Percentiles rank a stretch among this genome's conserved stretches.
phyloP scores from a whole-genome alignment of 2,113 vertebrate genomes.

The Nothobranchius kuhntae region DNA sequence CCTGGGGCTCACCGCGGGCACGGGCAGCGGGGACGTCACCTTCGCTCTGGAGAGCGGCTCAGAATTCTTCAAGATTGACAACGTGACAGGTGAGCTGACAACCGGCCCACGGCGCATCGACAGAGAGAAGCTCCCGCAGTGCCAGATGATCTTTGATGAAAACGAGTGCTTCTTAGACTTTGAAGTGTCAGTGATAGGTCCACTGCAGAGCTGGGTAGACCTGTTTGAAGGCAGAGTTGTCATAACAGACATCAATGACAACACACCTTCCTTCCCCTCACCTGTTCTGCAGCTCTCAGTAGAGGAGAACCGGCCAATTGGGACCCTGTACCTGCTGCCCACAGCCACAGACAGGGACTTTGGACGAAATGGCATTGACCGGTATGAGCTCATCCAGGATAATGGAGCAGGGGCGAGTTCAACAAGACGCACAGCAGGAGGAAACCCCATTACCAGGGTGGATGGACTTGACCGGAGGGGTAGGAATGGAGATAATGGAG shows the following conservation, averaged over 20 bases:
- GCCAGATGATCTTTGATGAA: slow-evolving; percentile 98
- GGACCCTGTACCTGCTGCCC: slow-evolving; percentile 95
- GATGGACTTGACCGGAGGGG: slow-evolving; percentile 76
- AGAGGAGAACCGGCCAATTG: slow-evolving; percentile 95
- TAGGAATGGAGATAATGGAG: slow-evolving; percentile 70
- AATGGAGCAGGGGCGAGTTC: slow-evolving; percentile 63
- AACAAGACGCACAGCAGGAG: slow-evolving; percentile 64
- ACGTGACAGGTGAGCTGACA: slow-evolving; percentile 95
- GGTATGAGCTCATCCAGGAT: slow-evolving; percentile 93
- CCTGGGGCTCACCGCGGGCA: slow-evolving; percentile 79
- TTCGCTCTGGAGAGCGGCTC: slow-evolving; percentile 96
- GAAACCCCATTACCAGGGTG: slow-evolving; percentile 71
- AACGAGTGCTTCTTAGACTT: slow-evolving; percentile 98
- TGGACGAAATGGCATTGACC: slow-evolving; percentile 92
- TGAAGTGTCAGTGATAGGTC: slow-evolving; percentile 96
- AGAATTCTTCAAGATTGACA: slow-evolving; percentile 97
- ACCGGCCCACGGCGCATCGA: slow-evolving; percentile 91
- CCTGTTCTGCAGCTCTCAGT: slow-evolving; percentile 94
- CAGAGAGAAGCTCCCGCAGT: slow-evolving; percentile 95
- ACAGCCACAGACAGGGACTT: slow-evolving; percentile 95
- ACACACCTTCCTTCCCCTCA: slow-evolving; percentile 96
- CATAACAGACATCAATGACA: slow-evolving; percentile 96
- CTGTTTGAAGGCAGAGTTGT: slow-evolving; percentile 94
- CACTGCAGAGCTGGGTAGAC: slow-evolving; percentile 96
- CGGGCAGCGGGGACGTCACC: slow-evolving; percentile 91